These are phyloP conservation scores for Harpalus rufipes DNA, from an alignment of 2,888 invertebrate species.

Conservation along the genomic window DNA sequence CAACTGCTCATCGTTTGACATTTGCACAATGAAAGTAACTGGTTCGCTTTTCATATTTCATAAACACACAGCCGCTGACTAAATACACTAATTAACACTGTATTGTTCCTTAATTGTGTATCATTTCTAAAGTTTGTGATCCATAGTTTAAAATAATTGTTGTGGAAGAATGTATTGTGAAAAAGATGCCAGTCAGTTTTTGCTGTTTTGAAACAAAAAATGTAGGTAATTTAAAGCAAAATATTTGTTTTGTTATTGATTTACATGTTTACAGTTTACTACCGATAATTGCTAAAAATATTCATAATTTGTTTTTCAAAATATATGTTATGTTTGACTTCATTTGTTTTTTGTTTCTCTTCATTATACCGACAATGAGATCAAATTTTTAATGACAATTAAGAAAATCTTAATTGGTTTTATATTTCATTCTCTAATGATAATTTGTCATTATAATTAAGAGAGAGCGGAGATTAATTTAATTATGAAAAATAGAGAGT, in stretches of 20 bases:
- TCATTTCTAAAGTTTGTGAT: background rate
- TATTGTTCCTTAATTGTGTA: conserved; percentile 22
- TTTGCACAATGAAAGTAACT: conserved; percentile 33
- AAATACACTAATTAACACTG: conserved; percentile 24
- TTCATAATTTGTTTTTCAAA: too few species aligned
- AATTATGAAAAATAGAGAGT: conserved; percentile 1
- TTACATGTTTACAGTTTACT: background rate
- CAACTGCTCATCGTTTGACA: conserved; percentile 46
- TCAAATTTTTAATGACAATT: conserved; percentile 26
- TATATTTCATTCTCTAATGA: conserved; percentile 25
- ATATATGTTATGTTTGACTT: too few species aligned
- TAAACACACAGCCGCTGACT: conserved; percentile 6
- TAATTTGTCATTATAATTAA: conserved; percentile 48
- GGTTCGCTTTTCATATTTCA: conserved; percentile 16
- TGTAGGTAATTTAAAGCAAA: too few species aligned
- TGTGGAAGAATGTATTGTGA: background rate
- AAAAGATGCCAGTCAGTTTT: background rate
- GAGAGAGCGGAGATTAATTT: conserved; percentile 2
- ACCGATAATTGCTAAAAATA: too few species aligned
- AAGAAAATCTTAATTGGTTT: conserved; percentile 36
- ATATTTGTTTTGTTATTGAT: background rate
- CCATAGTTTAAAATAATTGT: background rate
- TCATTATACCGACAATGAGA: background rate
- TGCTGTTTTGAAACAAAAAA: too few species aligned
- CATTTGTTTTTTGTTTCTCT: too few species aligned